Base-by-base conservation (phyloP, 2,797 vertebrate genomes). In the Phyllotis vaccarum region DNA sequence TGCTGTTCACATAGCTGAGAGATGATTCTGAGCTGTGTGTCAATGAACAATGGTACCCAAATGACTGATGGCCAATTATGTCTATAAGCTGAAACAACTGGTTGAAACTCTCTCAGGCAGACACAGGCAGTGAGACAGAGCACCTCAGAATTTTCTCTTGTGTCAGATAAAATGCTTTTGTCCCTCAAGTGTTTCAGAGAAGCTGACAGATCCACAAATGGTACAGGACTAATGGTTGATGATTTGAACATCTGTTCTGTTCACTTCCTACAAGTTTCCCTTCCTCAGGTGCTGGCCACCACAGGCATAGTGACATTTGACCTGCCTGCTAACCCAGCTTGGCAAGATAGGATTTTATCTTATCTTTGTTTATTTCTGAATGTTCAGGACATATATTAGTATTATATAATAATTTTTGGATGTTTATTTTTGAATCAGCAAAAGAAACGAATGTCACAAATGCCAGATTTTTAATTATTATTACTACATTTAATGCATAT, bases 51-150 rank as follows among this genome's bases (percentile, higher is more conserved):
- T 80, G 68, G 54, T 37, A 62, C 56, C 4, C 31, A 46, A 58
- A 80, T 68, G 91, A 95, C 75, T 89, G 79, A 93, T 60, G 62
- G 89, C 74, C 93, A 96, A 95, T 97, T 94, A 91, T 64, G 85
- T 76, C 76, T 78, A 60, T 54, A 85, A 93, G 87, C 80, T 82
- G 54, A 92, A 96, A 87, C 82, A 79, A 21, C 34, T 16, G n/a
- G 52, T 3, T 54, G 82, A 95, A 46, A 75, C 96, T 95, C 37
- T 93, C 70, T 52, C 40, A 58, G 95, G 86, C 70, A 83, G 70
- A 86, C 0, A 2, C 29, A 40, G 79, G 29, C 13, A 14, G 60
- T 40, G 34, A 46, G 79, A 74, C 43, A 56, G 37, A 31, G 62
- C 79, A 5, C 37, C 46, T 86, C 16, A 49, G 72, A 90, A 78